Evolutionary conservation across 2,113 vertebrate genomes (phyloP), one percentile per base, ranked within the genome.

Genomic region (Anas platyrhynchos): DNA sequence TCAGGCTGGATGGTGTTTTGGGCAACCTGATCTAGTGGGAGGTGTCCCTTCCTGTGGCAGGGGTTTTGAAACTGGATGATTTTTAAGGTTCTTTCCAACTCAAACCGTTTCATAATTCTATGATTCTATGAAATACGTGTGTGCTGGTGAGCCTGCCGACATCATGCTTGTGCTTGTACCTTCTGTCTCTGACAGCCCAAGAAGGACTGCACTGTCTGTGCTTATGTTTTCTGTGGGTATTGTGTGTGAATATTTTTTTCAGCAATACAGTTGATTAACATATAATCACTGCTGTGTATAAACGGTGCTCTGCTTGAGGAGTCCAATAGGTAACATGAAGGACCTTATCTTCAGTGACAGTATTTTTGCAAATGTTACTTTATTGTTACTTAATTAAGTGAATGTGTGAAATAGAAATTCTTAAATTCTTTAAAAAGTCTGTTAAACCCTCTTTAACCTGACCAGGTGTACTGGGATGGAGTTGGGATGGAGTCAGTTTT

Each of bases 91-190:
- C 44, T 46, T 46, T 18, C 17, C 44, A 46, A 46, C 44, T 46
- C 44, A 46, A 46, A 46, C 17, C 44, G 18, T 46, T 46, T 46
- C 44, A 46, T 46, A 46, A 46, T 46, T 46, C 44, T 46, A 46
- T 46, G 17, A 46, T 46, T 48, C 48, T 48, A 48, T 48, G 48
- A 48, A 79, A n/a, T 27, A 7, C 18, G 14, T 20, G 21, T 11
- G 6, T 44, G 6, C 26, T 26, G 61, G 26, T 54, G 36, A 61
- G 14, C 1, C 0, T 36, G 26, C 21, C 22, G 48, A 21, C 11
- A 48, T n/a, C 1, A 1, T 36, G 16, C 29, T 32, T 54, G 31
- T 29, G 12, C 20, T 21, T 3, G 1, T 16, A 3, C 12, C 25
- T 52, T n/a, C 14, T 43, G 12, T 13, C 34, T 36, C 20, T 52